Base-by-base conservation (phyloP, 1,140 invertebrate species). In the Brachionus calyciflorus region DNA sequence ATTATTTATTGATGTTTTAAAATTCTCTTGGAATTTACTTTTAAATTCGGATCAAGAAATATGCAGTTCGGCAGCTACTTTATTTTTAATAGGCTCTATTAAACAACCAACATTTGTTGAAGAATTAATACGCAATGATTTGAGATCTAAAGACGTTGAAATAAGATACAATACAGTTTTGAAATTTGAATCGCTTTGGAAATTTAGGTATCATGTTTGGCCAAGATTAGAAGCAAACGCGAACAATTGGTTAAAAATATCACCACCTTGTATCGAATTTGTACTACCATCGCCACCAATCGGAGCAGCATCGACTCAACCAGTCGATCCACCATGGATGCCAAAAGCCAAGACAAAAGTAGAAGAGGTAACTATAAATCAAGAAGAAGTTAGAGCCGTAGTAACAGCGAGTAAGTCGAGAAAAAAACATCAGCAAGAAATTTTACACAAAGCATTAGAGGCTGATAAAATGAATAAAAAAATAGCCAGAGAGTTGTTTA, bases 251-350 rank as follows among this genome's bases (percentile, higher is more conserved):
- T 98, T 99, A 81, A 70, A 84, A 81, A 91, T 98, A 0, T 95
- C 96, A 4, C 96, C 96, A 0, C 96, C 96, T 0, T 93, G 93
- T 21, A 99, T 99, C 78, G 97, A 99, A 82, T 99, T 99, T 82
- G 99, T 96, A 0, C 85, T 99, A 17, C 96, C 96, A 0, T 99
- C 96, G 0, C 97, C 97, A 0, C 96, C 96, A 84, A 98, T 99
- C 79, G 96, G 96, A 3, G 46, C 83, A 37, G 81, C 84, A 12
- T 81, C 51, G 33, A 80, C 82, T 78, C 80, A 78, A 5, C 93
- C 98, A 1, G 93, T 98, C 0, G 96, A 99, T 87, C 95, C 97
- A 19, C 96, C 96, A 0, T 99, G 96, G 96, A 93, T 94, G 89
- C 93, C 97, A 0, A 91, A 94, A 82, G 92, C 94, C 14, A 97